These are phyloP conservation scores for Sebastes ruberrimus DNA, from an alignment of 2,797 vertebrate genomes.

Conservation along the genomic window DNA sequence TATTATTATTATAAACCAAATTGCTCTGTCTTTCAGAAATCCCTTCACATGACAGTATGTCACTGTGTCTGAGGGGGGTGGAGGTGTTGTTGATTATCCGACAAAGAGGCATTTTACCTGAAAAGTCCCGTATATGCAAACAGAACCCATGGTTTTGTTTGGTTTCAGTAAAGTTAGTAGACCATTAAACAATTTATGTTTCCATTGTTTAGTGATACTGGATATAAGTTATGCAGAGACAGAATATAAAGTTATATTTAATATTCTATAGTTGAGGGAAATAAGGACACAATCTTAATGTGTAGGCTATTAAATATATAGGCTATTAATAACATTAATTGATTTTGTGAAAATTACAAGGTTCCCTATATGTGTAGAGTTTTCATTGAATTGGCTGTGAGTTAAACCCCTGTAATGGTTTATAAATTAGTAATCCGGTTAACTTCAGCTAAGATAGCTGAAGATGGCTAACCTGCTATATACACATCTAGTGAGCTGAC, in stretches of 20 bases:
- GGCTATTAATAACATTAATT: background rate
- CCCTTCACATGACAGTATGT: background rate
- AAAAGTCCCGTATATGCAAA: background rate
- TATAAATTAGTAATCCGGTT: background rate
- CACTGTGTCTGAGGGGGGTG: background rate
- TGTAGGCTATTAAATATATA: background rate
- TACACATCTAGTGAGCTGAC: background rate
- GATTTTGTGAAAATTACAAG: background rate
- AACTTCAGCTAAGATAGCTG: no score
- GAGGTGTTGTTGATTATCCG: background rate
- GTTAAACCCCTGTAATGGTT: background rate
- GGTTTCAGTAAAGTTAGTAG: background rate
- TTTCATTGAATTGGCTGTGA: background rate
- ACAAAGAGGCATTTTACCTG: background rate
- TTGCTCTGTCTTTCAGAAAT: background rate
- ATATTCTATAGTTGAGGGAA: background rate
- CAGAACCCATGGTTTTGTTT: background rate
- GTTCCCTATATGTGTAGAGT: background rate
- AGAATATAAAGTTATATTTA: background rate
- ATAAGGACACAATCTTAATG: background rate
- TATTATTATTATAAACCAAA: no score
- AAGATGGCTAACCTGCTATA: no score
- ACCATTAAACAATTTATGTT: background rate
- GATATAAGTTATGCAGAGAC: background rate
- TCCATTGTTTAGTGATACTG: background rate